Conservation (phyloP, 2,888 invertebrate species). For the Melanophora roralis region DNA sequence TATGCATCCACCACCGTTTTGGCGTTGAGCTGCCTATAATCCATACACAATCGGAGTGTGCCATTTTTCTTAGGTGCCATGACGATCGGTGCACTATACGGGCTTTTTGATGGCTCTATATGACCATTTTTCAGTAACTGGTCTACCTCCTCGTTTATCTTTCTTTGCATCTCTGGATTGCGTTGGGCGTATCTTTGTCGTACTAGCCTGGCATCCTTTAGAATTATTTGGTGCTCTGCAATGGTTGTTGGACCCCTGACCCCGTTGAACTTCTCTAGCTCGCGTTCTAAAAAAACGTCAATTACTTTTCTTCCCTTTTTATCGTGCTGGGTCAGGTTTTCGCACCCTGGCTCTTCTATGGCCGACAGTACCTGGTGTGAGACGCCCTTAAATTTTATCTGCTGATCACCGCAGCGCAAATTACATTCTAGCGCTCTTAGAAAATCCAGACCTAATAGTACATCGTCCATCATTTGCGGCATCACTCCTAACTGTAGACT, state of each 20-base stretch:
- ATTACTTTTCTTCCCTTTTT: not conserved
- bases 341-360: not conserved
- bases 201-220: not conserved
- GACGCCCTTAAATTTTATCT: not conserved
- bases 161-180: too few species aligned
- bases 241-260: not conserved
- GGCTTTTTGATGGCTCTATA: not conserved
- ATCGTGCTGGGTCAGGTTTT: too few species aligned
- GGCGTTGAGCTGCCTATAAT: too few species aligned
- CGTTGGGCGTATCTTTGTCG: not conserved
- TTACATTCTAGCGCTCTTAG: not conserved
- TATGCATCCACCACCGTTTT: too few species aligned
- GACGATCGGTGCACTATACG: constrained; percentile 1
- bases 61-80: not conserved
- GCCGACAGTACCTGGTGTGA: not conserved
- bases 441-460: constrained; percentile 2
- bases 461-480: not conserved
- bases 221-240: not conserved
- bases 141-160: too few species aligned
- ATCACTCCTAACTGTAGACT: not conserved
- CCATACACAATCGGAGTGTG: too few species aligned
- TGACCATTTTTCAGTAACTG: not conserved
- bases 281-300: not conserved
- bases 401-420: not conserved
- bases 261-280: not conserved